Base-by-base conservation (phyloP, 2,797 vertebrate genomes). In the Tenualosa ilisha region DNA sequence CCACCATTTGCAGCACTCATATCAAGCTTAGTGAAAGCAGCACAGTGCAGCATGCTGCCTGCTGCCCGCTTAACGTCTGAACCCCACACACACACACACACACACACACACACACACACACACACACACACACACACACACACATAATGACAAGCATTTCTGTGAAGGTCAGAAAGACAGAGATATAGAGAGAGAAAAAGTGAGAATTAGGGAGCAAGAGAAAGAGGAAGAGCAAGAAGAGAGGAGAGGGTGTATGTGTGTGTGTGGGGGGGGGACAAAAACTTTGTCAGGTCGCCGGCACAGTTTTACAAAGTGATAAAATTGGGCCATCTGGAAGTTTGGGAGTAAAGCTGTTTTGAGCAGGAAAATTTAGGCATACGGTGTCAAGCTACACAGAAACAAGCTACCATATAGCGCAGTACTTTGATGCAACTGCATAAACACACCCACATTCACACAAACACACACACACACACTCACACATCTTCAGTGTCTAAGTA, bases 271-370 rank as follows among this genome's bases (percentile, higher is more conserved):
- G 7, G 72, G 72, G 40, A 46, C 8, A 51, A 84, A 50, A 51
- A 17, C 2, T 20, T 46, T 79, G 72, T 46, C 6, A 22, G 40
- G 72, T 79, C 40, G 40, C 72, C 72, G 7, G 40, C 40, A 46
- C 17, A 46, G 72, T 79, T 79, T 79, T 6, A 43, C 72, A 79
- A 79, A 46, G 72, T 79, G 6, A 46, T 40, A 20, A 43, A 79
- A 46, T 79, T 79, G 40, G 72, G 72, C 72, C 72, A 79, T 79
- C 22, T 79, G 37, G 17, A 79, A 79, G 72, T 79, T 79, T 75
- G 68, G 15, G 20, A 9, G 37, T 6, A 43, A 46, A 79, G 40
- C 40, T 79, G 72, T 43, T 22, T 5, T 43, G 40, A 17, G 22
- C 9, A 46, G 15, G 2, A 75, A 43, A 43, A 46, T 43, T 5